Conservation (phyloP, 1,140 invertebrate species). For the Bombus soroeensis region DNA sequence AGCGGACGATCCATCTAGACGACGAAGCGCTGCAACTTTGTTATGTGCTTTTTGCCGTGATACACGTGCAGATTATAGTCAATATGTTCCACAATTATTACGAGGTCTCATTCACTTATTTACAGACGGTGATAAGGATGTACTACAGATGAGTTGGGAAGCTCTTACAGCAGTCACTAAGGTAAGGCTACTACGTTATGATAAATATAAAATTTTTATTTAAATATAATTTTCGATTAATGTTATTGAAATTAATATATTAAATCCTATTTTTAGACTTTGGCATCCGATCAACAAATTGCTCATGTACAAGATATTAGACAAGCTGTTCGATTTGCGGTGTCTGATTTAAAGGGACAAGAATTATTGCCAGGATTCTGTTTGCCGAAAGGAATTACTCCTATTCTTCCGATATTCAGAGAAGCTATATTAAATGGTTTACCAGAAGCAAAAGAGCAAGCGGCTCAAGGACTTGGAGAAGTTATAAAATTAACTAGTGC, state of each 20-base stretch:
- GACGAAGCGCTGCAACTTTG: slow-evolving; percentile 92
- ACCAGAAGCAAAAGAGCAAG: slow-evolving; percentile 97
- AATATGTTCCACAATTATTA: slow-evolving; percentile 94
- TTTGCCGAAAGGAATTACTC: slow-evolving; percentile 96
- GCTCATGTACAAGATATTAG: slow-evolving; percentile 93
- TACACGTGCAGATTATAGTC: slow-evolving; percentile 92
- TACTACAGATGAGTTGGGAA: slow-evolving; percentile 94
- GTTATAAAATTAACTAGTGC: slow-evolving; percentile 94
- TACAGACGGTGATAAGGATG: slow-evolving; percentile 90
- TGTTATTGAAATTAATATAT: background rate
- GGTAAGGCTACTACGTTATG: slow-evolving; percentile 73
- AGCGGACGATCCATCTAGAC: slow-evolving; percentile 85
- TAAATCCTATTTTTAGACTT: slow-evolving; percentile 82
- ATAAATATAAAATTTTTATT: background rate
- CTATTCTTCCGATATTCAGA: slow-evolving; percentile 96
- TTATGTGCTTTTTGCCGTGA: slow-evolving; percentile 95
- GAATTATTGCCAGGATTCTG: slow-evolving; percentile 96
- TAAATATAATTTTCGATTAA: background rate
- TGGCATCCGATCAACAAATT: slow-evolving; percentile 92
- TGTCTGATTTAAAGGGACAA: slow-evolving; percentile 92
- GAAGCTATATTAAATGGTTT: slow-evolving; percentile 97
- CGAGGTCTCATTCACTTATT: slow-evolving; percentile 94
- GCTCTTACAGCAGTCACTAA: slow-evolving; percentile 95
- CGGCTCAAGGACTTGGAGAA: slow-evolving; percentile 96
- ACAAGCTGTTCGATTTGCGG: slow-evolving; percentile 95